Evolutionary conservation across 2,113 vertebrate genomes (phyloP).

Genomic region (Aythya baeri): DNA sequence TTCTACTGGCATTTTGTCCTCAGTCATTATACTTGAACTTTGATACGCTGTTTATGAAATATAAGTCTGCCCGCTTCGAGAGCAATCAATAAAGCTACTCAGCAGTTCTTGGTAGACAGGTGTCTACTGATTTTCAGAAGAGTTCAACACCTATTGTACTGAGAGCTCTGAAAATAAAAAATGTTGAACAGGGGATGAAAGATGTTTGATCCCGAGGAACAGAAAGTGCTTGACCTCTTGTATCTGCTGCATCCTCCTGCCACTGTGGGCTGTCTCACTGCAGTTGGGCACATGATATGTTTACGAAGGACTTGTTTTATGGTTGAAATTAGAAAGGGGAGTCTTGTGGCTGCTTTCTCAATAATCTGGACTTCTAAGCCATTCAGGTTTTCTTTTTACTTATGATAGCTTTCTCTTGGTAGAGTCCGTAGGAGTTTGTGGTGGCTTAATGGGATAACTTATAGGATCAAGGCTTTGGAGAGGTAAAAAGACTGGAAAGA

Average conservation of each 20-base stretch:
- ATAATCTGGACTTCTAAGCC: background rate
- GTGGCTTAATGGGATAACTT: background rate
- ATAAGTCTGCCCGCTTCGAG: background rate
- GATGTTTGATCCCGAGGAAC: background rate
- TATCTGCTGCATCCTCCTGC: background rate
- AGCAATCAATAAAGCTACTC: background rate
- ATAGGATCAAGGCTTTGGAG: accelerated
- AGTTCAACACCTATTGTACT: background rate
- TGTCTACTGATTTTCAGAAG: background rate
- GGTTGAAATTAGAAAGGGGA: background rate
- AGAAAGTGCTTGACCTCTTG: background rate
- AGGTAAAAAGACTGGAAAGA: accelerated
- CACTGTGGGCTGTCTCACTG: background rate
- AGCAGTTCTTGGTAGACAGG: background rate
- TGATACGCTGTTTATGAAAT: background rate
- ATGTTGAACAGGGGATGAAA: background rate
- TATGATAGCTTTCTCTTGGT: background rate
- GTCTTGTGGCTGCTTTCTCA: background rate
- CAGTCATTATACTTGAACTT: background rate
- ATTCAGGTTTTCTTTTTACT: background rate
- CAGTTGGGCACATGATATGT: accelerated
- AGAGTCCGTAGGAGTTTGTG: background rate
- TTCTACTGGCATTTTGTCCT: background rate
- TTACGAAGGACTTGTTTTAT: accelerated
- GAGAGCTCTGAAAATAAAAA: background rate